Evolutionary conservation across 2,797 vertebrate genomes (phyloP).

Genomic region (Pipistrellus nathusii): DNA sequence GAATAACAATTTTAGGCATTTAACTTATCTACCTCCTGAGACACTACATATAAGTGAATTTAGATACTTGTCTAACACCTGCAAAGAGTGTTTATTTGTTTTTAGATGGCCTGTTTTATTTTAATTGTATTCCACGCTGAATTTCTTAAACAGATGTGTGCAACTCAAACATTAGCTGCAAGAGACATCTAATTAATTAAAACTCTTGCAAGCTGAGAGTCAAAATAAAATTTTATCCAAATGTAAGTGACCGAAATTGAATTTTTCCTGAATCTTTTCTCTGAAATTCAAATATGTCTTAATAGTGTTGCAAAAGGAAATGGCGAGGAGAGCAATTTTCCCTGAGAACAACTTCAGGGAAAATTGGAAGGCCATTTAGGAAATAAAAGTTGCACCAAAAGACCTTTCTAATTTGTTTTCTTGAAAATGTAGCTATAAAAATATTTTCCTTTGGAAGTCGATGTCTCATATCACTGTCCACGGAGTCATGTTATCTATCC

Average conservation of each 20-base stretch:
- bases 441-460: constrained; percentile 55
- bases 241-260: constrained; percentile 9
- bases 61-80: constrained; percentile 49
- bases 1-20: constrained; percentile 47
- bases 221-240: constrained; percentile 49
- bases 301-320: not conserved
- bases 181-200: constrained; percentile 72
- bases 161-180: constrained; percentile 61
- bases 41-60: not conserved
- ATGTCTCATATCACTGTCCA: not conserved
- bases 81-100: constrained; percentile 50
- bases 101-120: constrained; percentile 54
- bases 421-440: constrained; percentile 23
- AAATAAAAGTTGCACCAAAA: constrained; percentile 13
- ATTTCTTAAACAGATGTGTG: constrained; percentile 60
- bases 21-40: not conserved
- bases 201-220: constrained; percentile 43
- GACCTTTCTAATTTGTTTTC: constrained; percentile 15
- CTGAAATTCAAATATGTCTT: constrained; percentile 38
- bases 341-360: not conserved
- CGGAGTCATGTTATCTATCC: not conserved
- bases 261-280: constrained; percentile 37
- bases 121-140: constrained; percentile 41
- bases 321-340: not conserved
- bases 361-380: not conserved